Percentiles rank a stretch among this genome's conserved stretches.
Conservation (phyloP, 2,797 vertebrate genomes). For the Dipus sagitta region DNA sequence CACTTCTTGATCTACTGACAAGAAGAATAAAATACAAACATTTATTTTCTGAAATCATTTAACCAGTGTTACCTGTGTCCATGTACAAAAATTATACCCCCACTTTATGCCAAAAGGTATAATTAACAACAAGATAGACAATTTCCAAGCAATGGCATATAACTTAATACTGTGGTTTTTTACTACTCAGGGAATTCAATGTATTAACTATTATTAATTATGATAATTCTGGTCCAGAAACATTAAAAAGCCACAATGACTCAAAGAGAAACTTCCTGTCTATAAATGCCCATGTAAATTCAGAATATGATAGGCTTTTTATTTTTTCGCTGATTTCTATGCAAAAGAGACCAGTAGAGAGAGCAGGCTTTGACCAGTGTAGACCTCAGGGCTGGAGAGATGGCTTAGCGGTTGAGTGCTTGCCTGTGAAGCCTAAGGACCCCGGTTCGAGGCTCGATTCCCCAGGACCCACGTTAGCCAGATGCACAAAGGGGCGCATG, state of each 20-base stretch:
- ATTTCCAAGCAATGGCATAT: background rate
- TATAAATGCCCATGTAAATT: background rate
- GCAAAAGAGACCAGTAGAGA: background rate
- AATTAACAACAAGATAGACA: background rate
- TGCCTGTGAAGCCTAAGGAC: too few species aligned
- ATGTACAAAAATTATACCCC: background rate
- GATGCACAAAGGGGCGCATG: too few species aligned
- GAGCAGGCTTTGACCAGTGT: background rate
- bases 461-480: too few species aligned
- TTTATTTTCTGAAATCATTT: background rate
- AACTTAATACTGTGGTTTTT: background rate
- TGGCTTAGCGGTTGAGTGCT: too few species aligned
- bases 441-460: too few species aligned
- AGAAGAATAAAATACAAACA: background rate
- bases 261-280: constrained; percentile 1
- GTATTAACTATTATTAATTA: background rate
- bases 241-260: background rate
- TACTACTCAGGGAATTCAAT: background rate
- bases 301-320: background rate
- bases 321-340: background rate
- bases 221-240: background rate
- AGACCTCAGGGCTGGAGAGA: too few species aligned
- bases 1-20: background rate
- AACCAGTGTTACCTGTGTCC: background rate
- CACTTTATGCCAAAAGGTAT: background rate